Conservation (phyloP, 2,113 vertebrate species). For the Vidua chalybeata region DNA sequence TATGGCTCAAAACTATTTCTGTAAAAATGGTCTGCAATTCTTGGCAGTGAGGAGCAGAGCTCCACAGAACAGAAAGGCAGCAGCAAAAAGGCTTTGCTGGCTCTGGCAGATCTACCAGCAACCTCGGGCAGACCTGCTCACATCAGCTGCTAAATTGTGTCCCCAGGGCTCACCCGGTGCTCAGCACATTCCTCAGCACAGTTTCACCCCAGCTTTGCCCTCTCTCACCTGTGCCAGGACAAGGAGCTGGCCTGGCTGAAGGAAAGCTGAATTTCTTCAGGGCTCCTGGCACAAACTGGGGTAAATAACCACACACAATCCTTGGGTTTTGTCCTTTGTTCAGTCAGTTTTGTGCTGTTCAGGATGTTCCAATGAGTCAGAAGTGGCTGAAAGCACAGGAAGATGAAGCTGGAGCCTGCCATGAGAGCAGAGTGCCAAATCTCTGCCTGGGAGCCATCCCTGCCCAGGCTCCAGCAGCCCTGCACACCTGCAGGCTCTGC, state of each 20-base stretch:
- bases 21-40: not conserved
- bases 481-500: not conserved
- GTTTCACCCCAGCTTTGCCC: accelerated
- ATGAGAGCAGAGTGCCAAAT: not conserved
- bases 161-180: accelerated
- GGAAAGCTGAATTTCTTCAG: not conserved
- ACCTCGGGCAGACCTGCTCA: not conserved
- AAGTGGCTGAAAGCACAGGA: not conserved
- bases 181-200: accelerated
- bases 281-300: not conserved
- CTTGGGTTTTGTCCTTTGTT: not conserved
- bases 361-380: not conserved
- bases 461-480: not conserved
- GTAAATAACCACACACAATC: not conserved
- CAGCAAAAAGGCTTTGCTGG: not conserved
- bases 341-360: not conserved
- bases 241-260: not conserved
- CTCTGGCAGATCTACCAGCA: not conserved
- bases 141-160: not conserved
- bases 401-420: not conserved
- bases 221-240: not conserved
- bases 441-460: not conserved
- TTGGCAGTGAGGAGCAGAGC: not conserved
- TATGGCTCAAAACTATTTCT: not conserved
- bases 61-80: not conserved